Evolutionary conservation across 1,140 invertebrate genomes (phyloP).

Genomic region (Caenorhabditis inopinata): DNA sequence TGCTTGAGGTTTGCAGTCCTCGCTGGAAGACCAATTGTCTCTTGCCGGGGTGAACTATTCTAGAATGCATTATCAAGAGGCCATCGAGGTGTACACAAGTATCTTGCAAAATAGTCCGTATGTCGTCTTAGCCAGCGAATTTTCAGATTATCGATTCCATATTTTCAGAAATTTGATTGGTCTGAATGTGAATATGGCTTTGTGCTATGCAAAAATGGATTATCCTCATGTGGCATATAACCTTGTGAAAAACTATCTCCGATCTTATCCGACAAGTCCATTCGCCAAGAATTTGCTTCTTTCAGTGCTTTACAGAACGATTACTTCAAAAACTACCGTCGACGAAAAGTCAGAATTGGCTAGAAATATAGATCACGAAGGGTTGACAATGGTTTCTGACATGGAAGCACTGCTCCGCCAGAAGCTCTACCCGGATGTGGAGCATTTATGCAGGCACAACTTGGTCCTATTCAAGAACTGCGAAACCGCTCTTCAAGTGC

Average conservation of each 20-base stretch:
- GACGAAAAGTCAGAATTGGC: constrained; percentile 13
- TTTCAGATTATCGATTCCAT: neutral
- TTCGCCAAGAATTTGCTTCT: constrained; percentile 7
- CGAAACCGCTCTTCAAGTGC: constrained; percentile 84
- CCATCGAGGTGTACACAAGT: neutral
- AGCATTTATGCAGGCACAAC: neutral
- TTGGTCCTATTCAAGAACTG: constrained; percentile 84
- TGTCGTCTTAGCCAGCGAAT: neutral
- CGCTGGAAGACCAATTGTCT: neutral
- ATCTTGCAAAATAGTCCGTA: neutral
- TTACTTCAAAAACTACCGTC: neutral
- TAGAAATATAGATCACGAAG: neutral
- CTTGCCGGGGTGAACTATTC: neutral
- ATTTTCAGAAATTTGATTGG: neutral
- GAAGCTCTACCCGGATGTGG: neutral
- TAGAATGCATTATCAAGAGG: constrained; percentile 16
- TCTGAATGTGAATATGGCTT: neutral
- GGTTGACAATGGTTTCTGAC: neutral
- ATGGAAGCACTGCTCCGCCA: neutral
- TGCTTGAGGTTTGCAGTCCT: too few relatives aligned
- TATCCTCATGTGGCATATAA: neutral
- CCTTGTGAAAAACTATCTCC: constrained; percentile 6
- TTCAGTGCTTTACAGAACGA: neutral
- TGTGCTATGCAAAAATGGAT: constrained; percentile 21
- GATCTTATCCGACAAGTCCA: neutral